A percentile compares a stretch with the other conserved stretches of the same genome.
These are phyloP conservation scores for Leucoptera coffeella DNA, from an alignment of 2,888 invertebrate species.

Conservation along the genomic window DNA sequence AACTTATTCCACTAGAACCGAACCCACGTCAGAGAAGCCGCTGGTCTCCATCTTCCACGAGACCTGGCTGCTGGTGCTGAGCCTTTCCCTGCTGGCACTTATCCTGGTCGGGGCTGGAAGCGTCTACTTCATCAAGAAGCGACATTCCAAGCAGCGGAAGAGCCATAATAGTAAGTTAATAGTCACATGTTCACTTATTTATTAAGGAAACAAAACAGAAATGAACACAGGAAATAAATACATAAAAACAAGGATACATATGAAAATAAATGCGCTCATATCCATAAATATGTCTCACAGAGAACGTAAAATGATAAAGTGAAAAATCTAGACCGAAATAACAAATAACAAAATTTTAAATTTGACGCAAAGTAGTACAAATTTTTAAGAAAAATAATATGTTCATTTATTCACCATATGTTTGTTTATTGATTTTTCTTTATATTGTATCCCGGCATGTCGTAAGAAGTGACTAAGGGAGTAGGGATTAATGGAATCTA, in stretches of 20 bases:
- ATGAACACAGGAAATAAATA: too few species aligned
- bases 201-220: too few species aligned
- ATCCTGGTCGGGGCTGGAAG: constrained; percentile 28
- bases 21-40: constrained; percentile 42
- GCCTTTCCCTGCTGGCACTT: constrained; percentile 31
- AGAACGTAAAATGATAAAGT: too few species aligned
- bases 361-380: too few species aligned
- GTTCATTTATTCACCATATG: not conserved
- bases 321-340: too few species aligned
- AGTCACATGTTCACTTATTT: not conserved
- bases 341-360: too few species aligned
- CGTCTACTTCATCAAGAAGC: constrained; percentile 29
- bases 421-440: not conserved
- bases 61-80: constrained; percentile 39
- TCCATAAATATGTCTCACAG: too few species aligned
- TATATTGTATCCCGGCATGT: constrained; percentile 1
- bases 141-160: constrained; percentile 34
- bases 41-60: constrained; percentile 43
- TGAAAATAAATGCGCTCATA: too few species aligned
- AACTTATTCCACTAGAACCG: too few species aligned
- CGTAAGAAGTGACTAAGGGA: too few species aligned
- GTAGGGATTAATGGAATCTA: too few species aligned
- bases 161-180: constrained; percentile 23
- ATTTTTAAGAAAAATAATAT: not conserved
- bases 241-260: too few species aligned